These are phyloP conservation scores for Lithobates pipiens DNA, from an alignment of 2,797 vertebrate genomes.

Conservation along the genomic window DNA sequence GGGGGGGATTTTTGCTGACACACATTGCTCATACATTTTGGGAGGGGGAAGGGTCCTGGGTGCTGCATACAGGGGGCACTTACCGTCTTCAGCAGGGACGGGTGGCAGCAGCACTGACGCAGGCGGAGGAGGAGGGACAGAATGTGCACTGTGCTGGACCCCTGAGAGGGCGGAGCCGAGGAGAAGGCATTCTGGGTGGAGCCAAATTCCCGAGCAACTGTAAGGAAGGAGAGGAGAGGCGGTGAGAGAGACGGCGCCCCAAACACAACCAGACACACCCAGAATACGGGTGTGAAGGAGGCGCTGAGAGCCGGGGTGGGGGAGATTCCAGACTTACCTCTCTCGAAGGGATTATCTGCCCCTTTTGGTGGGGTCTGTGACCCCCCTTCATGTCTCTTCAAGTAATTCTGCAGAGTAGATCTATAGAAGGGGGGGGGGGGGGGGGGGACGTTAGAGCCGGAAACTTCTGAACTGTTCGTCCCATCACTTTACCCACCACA, in stretches of 20 bases:
- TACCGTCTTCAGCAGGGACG: constrained; percentile 91
- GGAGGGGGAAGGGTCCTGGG: too few relatives aligned
- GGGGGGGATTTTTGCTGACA: too few relatives aligned
- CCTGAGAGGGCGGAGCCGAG: constrained; percentile 54
- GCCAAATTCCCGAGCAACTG: constrained; percentile 86
- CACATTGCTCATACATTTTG: too few relatives aligned
- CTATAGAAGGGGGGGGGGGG: constrained; percentile 67
- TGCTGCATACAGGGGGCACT: not conserved
- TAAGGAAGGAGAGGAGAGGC: not conserved
- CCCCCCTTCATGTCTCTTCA: constrained; percentile 84
- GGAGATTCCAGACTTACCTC: constrained; percentile 76
- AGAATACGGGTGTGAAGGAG: not conserved
- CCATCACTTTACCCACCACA: not conserved
- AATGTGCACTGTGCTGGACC: constrained; percentile 86
- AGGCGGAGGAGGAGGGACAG: constrained; percentile 91
- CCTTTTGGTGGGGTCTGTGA: constrained; percentile 63
- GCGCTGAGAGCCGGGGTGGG: too few relatives aligned
- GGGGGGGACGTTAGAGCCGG: too few relatives aligned
- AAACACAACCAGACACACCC: too few relatives aligned
- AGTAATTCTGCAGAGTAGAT: constrained; percentile 90
- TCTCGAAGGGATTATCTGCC: constrained; percentile 83
- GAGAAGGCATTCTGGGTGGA: constrained; percentile 65
- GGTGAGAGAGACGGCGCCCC: not conserved
- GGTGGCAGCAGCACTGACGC: constrained; percentile 94
- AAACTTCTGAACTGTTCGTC: not conserved